Evolutionary conservation across 2,888 invertebrate genomes (phyloP).

Genomic region (Melipona beecheii): DNA sequence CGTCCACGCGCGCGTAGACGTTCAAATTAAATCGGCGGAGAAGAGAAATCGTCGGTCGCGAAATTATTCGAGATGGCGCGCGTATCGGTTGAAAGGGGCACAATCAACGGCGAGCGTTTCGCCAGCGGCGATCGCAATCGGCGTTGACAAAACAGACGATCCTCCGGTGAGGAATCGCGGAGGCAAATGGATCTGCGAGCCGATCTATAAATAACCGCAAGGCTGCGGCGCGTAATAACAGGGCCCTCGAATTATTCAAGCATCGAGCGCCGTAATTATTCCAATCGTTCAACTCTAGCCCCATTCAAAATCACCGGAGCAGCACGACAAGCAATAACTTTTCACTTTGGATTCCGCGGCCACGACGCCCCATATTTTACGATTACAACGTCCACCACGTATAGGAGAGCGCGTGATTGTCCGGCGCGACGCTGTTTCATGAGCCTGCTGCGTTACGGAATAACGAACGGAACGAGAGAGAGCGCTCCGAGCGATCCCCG

Average conservation of each 20-base stretch:
- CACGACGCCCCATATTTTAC: slow-evolving; percentile 30
- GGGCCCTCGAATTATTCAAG: slow-evolving; percentile 38
- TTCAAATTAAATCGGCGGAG: slow-evolving; percentile 13
- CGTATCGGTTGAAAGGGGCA: slow-evolving; percentile 6
- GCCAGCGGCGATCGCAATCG: not conserved
- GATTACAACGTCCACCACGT: slow-evolving; percentile 18
- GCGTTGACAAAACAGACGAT: not conserved
- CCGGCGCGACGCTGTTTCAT: slow-evolving; percentile 11
- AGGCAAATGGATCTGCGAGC: slow-evolving; percentile 8
- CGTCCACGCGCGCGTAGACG: not conserved
- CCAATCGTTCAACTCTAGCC: slow-evolving; percentile 29
- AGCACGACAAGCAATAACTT: slow-evolving; percentile 30
- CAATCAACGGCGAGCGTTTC: not conserved
- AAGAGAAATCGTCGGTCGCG: not conserved
- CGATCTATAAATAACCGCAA: slow-evolving; percentile 29
- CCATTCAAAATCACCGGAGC: slow-evolving; percentile 39
- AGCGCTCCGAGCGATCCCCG: not conserved
- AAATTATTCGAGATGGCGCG: not conserved
- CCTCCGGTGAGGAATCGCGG: slow-evolving; percentile 6
- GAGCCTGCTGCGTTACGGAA: not conserved
- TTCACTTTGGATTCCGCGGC: slow-evolving; percentile 27
- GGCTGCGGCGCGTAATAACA: slow-evolving; percentile 23
- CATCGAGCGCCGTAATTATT: slow-evolving; percentile 29
- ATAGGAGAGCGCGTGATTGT: slow-evolving; percentile 40
- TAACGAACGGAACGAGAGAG: not conserved